phyloP scores from a whole-genome alignment of 2,888 invertebrate species.

The Chymomyza caudatula region DNA sequence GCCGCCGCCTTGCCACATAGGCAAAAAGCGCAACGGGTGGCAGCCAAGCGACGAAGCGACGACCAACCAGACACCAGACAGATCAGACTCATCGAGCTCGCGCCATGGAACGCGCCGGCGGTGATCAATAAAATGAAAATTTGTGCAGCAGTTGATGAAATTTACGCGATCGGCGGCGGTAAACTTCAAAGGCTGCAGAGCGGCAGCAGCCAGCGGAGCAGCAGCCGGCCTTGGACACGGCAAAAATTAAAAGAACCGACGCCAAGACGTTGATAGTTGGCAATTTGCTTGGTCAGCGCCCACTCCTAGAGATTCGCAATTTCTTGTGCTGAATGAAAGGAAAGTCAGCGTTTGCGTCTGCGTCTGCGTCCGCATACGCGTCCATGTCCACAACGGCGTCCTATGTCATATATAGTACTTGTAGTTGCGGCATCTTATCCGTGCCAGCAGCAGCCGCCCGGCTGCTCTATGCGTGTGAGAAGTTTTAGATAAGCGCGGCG shows the following conservation, averaged over 20 bases:
- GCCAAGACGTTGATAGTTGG: not conserved
- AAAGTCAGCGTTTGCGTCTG: conserved; percentile 8
- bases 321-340: conserved; percentile 27
- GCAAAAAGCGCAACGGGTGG: conserved; percentile 55
- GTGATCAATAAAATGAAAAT: conserved; percentile 70
- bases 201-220: not conserved
- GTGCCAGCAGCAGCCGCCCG: conserved; percentile 2
- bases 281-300: conserved; percentile 11
- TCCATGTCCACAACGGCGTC: no score
- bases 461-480: conserved; percentile 64
- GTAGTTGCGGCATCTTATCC: conserved; percentile 26
- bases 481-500: conserved; percentile 60
- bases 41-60: conserved; percentile 16
- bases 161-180: conserved; percentile 72
- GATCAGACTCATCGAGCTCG: not conserved
- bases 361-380: no score
- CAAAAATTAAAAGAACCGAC: conserved; percentile 44
- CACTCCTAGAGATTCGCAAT: conserved; percentile 32
- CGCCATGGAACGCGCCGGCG: conserved; percentile 24
- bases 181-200: conserved; percentile 39
- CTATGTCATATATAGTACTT: not conserved
- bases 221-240: not conserved
- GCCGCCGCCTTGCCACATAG: conserved; percentile 4
- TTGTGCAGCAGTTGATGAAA: conserved; percentile 73
- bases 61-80: not conserved